Evolutionary conservation across 2,797 vertebrate species (phyloP).

Genomic region (Siniperca obscura): DNA sequence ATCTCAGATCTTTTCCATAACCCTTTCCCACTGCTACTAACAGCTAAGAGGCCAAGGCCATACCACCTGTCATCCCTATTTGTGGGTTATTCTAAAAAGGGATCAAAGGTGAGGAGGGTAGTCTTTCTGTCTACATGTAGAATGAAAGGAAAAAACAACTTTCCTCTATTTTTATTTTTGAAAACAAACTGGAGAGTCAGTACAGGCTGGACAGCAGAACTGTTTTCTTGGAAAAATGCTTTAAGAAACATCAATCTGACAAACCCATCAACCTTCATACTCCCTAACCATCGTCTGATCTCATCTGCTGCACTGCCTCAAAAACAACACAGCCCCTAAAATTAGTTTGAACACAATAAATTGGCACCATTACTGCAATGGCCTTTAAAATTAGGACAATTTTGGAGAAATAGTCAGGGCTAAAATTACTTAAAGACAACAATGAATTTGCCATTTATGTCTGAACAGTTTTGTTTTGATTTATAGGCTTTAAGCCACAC

Average conservation of each 20-base stretch:
- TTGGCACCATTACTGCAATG: slow-evolving; percentile 28
- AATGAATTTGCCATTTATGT: slow-evolving; percentile 38
- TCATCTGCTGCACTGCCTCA: slow-evolving; percentile 38
- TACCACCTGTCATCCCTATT: slow-evolving; percentile 28
- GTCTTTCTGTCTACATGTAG: slow-evolving; percentile 9
- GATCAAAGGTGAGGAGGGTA: slow-evolving; percentile 20
- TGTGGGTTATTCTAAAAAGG: slow-evolving; percentile 17
- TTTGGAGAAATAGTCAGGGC: slow-evolving; percentile 19
- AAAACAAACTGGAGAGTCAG: slow-evolving; percentile 53
- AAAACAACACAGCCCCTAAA: slow-evolving; percentile 53
- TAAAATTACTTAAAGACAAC: slow-evolving; percentile 34
- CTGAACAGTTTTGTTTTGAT: slow-evolving; percentile 37
- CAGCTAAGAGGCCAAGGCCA: slow-evolving; percentile 13
- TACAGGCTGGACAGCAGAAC: not conserved
- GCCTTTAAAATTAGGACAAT: slow-evolving; percentile 31
- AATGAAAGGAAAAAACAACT: slow-evolving; percentile 34
- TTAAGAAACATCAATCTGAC: slow-evolving; percentile 52
- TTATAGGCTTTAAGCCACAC: not conserved
- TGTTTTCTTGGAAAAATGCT: slow-evolving; percentile 33
- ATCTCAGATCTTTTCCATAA: slow-evolving; percentile 3
- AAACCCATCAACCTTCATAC: slow-evolving; percentile 22
- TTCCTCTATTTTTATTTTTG: slow-evolving; percentile 60
- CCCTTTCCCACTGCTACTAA: not conserved
- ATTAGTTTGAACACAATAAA: slow-evolving; percentile 20
- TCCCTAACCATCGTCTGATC: slow-evolving; percentile 32